Conservation (phyloP, 2,888 invertebrate genomes). For the Drosophila nr. perissopoda region DNA sequence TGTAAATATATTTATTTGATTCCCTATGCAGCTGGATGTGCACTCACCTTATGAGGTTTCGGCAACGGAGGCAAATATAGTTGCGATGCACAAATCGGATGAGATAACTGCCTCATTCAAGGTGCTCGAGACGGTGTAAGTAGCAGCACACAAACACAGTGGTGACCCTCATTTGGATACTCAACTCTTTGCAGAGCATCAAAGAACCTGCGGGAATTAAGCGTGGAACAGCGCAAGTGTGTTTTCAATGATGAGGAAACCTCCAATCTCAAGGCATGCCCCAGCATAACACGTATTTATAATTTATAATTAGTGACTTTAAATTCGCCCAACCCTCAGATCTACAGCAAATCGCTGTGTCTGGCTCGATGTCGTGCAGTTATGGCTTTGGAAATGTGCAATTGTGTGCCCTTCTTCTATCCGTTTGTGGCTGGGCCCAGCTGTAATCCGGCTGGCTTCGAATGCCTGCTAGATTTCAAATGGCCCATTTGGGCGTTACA, state of each 20-base stretch:
- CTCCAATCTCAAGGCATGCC: conserved; percentile 82
- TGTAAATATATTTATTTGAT: background rate
- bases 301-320: background rate
- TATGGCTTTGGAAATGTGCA: conserved; percentile 86
- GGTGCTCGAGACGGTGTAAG: conserved; percentile 84
- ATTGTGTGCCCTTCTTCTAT: conserved; percentile 87
- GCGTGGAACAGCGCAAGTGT: conserved; percentile 86
- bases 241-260: conserved; percentile 86
- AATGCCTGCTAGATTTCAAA: conserved; percentile 82
- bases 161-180: background rate
- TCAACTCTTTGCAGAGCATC: conserved; percentile 68
- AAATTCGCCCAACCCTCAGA: conserved; percentile 39
- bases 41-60: conserved; percentile 84
- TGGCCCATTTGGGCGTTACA: conserved; percentile 84
- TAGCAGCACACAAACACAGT: background rate
- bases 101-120: conserved; percentile 83
- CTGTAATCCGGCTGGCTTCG: conserved; percentile 82
- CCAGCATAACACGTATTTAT: fast-evolving
- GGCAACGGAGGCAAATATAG: conserved; percentile 74
- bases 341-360: conserved; percentile 83
- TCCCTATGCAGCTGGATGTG: conserved; percentile 74
- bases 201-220: conserved; percentile 83
- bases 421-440: conserved; percentile 81
- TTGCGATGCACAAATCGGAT: conserved; percentile 80
- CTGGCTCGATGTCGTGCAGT: conserved; percentile 85